Base-by-base conservation (phyloP, 2,113 vertebrate genomes). In the Corydoras sp. region DNA sequence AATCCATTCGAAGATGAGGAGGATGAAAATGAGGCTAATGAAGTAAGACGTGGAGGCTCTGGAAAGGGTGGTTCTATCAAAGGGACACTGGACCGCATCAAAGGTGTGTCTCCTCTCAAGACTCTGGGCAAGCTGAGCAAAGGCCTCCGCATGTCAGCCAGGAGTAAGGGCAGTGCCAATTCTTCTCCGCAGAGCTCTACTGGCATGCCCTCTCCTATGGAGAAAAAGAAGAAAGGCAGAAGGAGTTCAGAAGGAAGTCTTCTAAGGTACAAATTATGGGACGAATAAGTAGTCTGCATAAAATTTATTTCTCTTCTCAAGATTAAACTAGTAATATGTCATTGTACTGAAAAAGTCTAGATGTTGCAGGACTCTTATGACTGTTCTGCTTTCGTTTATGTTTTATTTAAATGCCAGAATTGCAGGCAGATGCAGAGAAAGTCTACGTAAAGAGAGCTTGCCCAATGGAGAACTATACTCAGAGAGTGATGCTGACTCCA, bases 191-290 rank as follows among this genome's bases (percentile, higher is more conserved):
- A 88, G 70, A 88, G 85, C 4, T 76, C 85, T 0, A 82, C 87
- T 24, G 82, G 83, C 0, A 87, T 90, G 0, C 89, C 91, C 1
- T 85, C 84, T 0, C 82, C 84, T 0, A 61, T 75, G 59, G 75
- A 75, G 72, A 88, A 86, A 76, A 90, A 84, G 82, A 89, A 87
- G 81, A 89, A 89, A 10, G 85, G 88, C 11, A 72, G 81, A 58
- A 81, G 49, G 85, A 93, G 90, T 78, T 97, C 94, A 0, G 95
- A 95, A 10, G 95, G 95, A 12, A 92, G 92, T 74, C 72, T 94
- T 58, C 75, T 91, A 59, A 84, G 90, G 87, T 87, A 78, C 13
- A 58, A 12, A 51, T 43, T n/a, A 32, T 11, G n/a, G 51, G 32
- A 5, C 15, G 14, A 15, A 29, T 18, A 50, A 51, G 8, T n/a